Percentiles rank a stretch among this genome's conserved stretches.
Evolutionary conservation across 2,888 invertebrate species (phyloP).

Genomic region (Agonopterix heracliana): DNA sequence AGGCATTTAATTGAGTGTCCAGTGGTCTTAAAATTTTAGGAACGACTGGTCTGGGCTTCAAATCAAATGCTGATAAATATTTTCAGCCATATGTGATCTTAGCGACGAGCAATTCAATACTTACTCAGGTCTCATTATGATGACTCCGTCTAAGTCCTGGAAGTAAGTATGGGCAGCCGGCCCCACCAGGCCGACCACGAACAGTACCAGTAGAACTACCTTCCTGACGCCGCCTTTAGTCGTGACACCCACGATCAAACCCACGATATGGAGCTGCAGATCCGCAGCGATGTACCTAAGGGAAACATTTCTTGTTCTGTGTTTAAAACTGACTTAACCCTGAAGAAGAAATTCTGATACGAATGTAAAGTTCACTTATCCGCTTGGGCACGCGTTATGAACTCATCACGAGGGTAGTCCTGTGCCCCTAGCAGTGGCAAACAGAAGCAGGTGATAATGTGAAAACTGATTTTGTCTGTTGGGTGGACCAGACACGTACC

Average conservation of each 20-base stretch:
- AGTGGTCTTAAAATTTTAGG: too few species aligned
- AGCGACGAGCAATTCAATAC: conserved; percentile 6
- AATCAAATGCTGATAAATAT: too few species aligned
- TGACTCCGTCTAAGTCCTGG: conserved; percentile 29
- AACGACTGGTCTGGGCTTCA: too few species aligned
- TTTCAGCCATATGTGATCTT: too few species aligned
- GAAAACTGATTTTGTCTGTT: too few species aligned
- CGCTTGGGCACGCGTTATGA: conserved; percentile 34
- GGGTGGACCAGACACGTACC: too few species aligned
- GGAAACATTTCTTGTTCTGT: neutral
- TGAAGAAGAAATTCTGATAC: neutral
- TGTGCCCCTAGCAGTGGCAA: too few species aligned
- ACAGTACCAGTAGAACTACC: conserved; percentile 16
- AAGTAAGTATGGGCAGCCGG: conserved; percentile 33
- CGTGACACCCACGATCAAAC: conserved; percentile 20
- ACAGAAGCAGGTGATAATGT: too few species aligned
- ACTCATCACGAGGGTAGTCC: neutral
- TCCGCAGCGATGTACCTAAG: conserved; percentile 39
- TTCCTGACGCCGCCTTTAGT: conserved; percentile 11
- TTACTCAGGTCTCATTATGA: conserved; percentile 33
- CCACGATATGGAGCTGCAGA: conserved; percentile 32
- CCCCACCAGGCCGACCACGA: conserved; percentile 21
- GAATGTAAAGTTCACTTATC: neutral
- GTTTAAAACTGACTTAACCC: neutral
- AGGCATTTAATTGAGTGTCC: too few species aligned